Evolutionary conservation across 2,113 vertebrate genomes (phyloP).

Genomic region (Petaurus breviceps): DNA sequence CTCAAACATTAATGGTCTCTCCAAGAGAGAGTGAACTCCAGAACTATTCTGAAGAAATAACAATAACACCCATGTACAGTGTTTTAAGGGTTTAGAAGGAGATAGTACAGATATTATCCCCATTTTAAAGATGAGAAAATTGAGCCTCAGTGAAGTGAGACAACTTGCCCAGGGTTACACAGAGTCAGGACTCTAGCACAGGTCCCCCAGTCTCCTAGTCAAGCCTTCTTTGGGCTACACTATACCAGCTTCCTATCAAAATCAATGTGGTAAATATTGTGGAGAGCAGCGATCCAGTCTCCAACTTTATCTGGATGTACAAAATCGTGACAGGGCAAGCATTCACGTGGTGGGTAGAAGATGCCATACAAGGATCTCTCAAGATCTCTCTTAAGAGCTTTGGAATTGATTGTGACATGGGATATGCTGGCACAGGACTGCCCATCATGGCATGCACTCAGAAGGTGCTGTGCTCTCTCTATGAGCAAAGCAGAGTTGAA

Average conservation of each 20-base stretch:
- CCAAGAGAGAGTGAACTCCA: background rate
- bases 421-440: too few relatives aligned
- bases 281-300: background rate
- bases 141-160: too few relatives aligned
- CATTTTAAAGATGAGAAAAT: background rate
- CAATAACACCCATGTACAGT: background rate
- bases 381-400: too few relatives aligned
- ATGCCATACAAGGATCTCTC: too few relatives aligned
- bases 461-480: too few relatives aligned
- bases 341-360: too few relatives aligned
- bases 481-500: too few relatives aligned
- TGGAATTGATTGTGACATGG: too few relatives aligned
- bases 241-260: background rate
- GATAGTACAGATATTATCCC: conserved; percentile 22
- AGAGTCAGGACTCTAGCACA: background rate
- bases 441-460: too few relatives aligned
- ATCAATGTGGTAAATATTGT: too few relatives aligned
- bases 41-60: background rate
- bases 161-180: conserved; percentile 14
- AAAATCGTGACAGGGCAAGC: background rate
- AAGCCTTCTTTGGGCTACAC: background rate
- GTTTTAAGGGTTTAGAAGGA: background rate
- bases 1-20: background rate
- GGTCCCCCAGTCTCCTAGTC: background rate
- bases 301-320: background rate